Base-by-base conservation (phyloP, 1,140 invertebrate genomes). In the Microplitis mediator region DNA sequence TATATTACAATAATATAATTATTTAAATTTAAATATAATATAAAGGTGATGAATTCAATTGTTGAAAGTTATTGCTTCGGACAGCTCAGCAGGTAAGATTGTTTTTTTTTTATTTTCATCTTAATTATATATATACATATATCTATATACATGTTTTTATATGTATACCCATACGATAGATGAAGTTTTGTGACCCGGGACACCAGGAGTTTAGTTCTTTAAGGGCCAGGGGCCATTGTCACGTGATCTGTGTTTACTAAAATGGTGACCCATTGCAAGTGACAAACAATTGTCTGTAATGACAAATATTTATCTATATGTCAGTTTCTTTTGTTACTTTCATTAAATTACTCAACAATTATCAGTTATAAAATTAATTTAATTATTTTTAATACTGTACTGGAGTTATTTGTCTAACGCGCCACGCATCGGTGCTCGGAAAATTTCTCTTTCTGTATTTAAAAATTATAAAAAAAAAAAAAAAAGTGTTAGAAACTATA, bases 221-320 rank as follows among this genome's bases (percentile, higher is more conserved):
- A 16, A 73, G 77, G 69, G 74, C 73, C 74, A 78, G 73, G 35
- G 75, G 65, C 72, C 69, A 76, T 36, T 39, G 79, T 86, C 84
- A 86, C 84, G 84, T 86, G 84, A 86, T 78, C 79, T 80, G 52
- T 86, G 84, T 86, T 86, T 86, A 86, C 84, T 78, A 82, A 86
- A 84, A 86, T 86, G 84, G 84, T 83, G 84, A 78, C 78, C 69
- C 69, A 77, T 71, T 75, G 69, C 74, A 66, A 77, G 80, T 78
- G 75, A 74, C 75, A 77, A 81, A 78, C 75, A 74, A 77, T 80
- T 74, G 56, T 54, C 51, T 56, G 11, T 16, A 4, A 32, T 66
- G 8, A 13, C 11, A 34, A 64, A 64, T 35, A 36, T 34, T 64
- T 34, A 32, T 39, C 62, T 45, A 45, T 45, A 11, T 45, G 16